These are phyloP conservation scores for Petrocephalus zakoni DNA, from an alignment of 2,113 vertebrate genomes.

Conservation along the genomic window DNA sequence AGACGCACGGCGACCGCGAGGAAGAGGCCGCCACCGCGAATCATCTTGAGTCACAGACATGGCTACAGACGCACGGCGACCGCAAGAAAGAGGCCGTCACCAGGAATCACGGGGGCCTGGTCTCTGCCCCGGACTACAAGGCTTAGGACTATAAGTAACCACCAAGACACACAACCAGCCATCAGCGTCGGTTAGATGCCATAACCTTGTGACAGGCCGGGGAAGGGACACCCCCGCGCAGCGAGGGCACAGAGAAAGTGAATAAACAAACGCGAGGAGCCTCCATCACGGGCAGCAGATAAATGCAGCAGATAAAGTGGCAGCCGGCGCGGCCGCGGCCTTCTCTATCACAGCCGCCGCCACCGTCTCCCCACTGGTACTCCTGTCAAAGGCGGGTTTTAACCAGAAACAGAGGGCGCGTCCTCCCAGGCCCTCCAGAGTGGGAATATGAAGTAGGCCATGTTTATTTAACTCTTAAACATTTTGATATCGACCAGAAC, in stretches of 20 bases:
- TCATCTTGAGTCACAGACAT: background rate
- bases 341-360: constrained; percentile 14
- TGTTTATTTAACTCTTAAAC: constrained; percentile 69
- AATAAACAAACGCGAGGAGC: background rate
- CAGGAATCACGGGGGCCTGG: background rate
- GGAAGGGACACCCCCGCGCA: background rate
- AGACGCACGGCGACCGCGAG: background rate
- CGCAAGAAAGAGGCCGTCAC: background rate
- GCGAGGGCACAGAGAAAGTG: background rate
- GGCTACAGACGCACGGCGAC: background rate
- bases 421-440: constrained; percentile 54
- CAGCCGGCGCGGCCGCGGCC: constrained; percentile 49
- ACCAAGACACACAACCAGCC: background rate
- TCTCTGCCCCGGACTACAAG: background rate
- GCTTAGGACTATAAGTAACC: background rate
- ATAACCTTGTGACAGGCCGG: background rate
- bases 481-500: constrained; percentile 71
- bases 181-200: background rate
- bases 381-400: constrained; percentile 71
- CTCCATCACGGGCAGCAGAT: constrained; percentile 52
- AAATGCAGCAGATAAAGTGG: constrained; percentile 66
- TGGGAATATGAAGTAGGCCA: constrained; percentile 63
- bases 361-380: constrained; percentile 59
- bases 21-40: background rate
- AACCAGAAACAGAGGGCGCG: constrained; percentile 58